Conservation (phyloP, 2,113 vertebrate species). For the Periophthalmus modestus region DNA sequence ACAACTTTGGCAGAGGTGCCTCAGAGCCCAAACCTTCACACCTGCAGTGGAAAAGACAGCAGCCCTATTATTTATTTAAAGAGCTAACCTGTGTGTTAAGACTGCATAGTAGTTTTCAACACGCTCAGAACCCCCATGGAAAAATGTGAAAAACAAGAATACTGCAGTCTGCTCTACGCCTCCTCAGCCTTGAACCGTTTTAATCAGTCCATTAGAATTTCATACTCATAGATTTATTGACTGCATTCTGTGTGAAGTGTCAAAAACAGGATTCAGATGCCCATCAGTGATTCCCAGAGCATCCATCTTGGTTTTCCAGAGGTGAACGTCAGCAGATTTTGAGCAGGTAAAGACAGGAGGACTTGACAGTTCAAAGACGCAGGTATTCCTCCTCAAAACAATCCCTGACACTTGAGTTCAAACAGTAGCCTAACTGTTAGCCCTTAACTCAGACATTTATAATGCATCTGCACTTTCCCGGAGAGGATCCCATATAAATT, state of each 20-base stretch:
- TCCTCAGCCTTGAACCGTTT: slow-evolving; percentile 17
- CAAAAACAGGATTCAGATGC: slow-evolving; percentile 16
- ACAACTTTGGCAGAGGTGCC: slow-evolving; percentile 55
- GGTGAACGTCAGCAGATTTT: slow-evolving; percentile 34
- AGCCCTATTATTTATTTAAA: slow-evolving; percentile 74
- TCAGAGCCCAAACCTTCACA: slow-evolving; percentile 68
- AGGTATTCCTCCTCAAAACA: slow-evolving; percentile 52
- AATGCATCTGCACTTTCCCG: slow-evolving; percentile 79
- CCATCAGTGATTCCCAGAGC: slow-evolving; percentile 47
- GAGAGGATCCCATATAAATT: slow-evolving; percentile 78
- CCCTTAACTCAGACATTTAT: slow-evolving; percentile 77
- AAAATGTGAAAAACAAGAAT: slow-evolving; percentile 26
- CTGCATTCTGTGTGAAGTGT: slow-evolving; percentile 14
- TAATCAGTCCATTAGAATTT: slow-evolving; percentile 7
- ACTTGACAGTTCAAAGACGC: slow-evolving; percentile 64
- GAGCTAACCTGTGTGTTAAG: slow-evolving; percentile 56
- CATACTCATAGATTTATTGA: slow-evolving; percentile 15
- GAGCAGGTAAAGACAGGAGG: slow-evolving; percentile 39
- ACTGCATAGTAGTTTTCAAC: slow-evolving; percentile 42
- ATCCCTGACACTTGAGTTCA: slow-evolving; percentile 66
- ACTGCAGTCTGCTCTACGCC: slow-evolving; percentile 6
- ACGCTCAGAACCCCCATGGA: slow-evolving; percentile 9
- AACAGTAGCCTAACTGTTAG: slow-evolving; percentile 70
- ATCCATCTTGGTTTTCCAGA: slow-evolving; percentile 33
- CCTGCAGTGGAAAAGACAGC: slow-evolving; percentile 69